Percentiles rank a stretch among this genome's conserved stretches.
Evolutionary conservation across 2,113 vertebrate genomes (phyloP).

Genomic region (Odocoileus hemionus): DNA sequence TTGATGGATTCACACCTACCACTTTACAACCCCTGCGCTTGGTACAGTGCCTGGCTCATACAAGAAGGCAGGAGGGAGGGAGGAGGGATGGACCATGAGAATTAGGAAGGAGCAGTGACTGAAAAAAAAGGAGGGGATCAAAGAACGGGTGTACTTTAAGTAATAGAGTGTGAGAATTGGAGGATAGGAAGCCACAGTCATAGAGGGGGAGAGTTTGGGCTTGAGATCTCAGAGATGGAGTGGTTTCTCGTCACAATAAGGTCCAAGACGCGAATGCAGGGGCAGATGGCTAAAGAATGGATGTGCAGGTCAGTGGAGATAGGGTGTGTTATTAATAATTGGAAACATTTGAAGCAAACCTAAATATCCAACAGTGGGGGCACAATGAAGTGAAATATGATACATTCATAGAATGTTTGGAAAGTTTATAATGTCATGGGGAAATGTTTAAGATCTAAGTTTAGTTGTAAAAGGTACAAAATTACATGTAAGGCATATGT

Average conservation of each 20-base stretch:
- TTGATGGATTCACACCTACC: background rate
- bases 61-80: background rate
- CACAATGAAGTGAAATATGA: background rate
- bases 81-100: background rate
- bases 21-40: background rate
- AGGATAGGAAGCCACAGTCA: background rate
- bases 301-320: background rate
- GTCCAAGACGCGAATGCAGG: background rate
- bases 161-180: background rate
- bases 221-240: background rate
- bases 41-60: background rate
- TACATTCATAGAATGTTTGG: background rate
- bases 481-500: background rate
- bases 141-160: background rate
- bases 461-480: background rate
- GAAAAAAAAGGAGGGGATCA: background rate
- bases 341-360: background rate
- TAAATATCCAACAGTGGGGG: background rate
- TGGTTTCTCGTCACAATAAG: background rate
- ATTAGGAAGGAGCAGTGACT: background rate
- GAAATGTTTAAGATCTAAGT: background rate
- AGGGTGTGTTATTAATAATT: background rate
- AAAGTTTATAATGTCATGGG: background rate
- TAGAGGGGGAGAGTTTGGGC: background rate
- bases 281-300: background rate